Conservation (phyloP, 2,113 vertebrate species). For the Raja brachyura region DNA sequence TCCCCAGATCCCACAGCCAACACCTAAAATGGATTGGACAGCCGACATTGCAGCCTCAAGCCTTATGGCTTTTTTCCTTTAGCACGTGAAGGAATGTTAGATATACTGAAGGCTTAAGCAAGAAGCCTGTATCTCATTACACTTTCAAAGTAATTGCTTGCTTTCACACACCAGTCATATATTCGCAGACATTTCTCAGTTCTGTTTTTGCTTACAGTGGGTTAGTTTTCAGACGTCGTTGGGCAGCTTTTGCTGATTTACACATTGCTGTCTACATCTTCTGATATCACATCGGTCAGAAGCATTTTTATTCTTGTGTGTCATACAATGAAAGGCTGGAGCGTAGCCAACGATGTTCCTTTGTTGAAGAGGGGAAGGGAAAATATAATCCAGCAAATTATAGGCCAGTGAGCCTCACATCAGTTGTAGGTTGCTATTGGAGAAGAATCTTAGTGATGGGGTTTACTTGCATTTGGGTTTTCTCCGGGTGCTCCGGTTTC, state of each 20-base stretch:
- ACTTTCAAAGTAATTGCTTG: not conserved
- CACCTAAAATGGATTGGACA: not conserved
- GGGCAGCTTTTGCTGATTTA: not conserved
- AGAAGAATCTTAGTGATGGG: no score
- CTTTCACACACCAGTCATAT: not conserved
- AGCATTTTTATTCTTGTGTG: not conserved
- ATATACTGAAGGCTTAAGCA: not conserved
- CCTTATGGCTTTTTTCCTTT: not conserved
- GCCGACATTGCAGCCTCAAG: not conserved
- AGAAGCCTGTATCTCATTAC: conserved; percentile 2
- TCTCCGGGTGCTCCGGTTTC: no score
- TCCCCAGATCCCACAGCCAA: not conserved
- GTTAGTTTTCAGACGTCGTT: not conserved
- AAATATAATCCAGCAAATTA: not conserved
- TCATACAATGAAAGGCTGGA: not conserved
- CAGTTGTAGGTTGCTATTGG: no score
- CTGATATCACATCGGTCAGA: not conserved
- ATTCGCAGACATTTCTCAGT: not conserved
- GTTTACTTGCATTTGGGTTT: no score
- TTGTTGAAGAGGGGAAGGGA: not conserved
- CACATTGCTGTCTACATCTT: not conserved
- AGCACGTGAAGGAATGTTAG: not conserved
- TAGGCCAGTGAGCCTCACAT: no score
- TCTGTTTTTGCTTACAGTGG: not conserved
- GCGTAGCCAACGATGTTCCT: no score